Conservation (phyloP, 53 echinoderm and acorn worm species). For the Arbacia lixula region DNA sequence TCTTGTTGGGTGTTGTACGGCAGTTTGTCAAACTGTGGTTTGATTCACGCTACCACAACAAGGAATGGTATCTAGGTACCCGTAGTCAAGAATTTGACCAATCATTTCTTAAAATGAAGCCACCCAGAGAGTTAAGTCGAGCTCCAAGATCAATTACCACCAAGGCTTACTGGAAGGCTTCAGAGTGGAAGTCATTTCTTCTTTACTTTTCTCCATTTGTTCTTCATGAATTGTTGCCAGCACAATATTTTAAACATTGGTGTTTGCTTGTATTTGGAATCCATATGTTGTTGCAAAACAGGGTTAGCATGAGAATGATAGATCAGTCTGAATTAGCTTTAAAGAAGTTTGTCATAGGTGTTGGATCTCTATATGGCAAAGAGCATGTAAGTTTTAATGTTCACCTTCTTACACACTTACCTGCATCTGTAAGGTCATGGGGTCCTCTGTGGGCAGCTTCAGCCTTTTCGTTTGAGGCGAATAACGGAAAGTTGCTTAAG, state of each 20-base stretch:
- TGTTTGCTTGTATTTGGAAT: constrained; percentile 39
- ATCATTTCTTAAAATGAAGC: background rate
- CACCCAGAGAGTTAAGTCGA: background rate
- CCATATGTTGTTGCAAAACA: no score
- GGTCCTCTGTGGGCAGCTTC: no score
- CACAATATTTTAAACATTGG: constrained; percentile 48
- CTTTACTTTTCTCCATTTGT: constrained; percentile 14
- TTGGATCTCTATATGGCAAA: no score
- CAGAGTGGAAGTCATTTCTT: constrained; percentile 51
- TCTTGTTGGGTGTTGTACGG: background rate
- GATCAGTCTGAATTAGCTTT: no score
- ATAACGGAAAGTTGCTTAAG: no score
- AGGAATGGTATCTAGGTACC: background rate
- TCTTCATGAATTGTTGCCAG: constrained; percentile 20
- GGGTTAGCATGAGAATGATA: no score
- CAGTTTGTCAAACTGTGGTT: background rate
- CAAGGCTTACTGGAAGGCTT: constrained; percentile 42
- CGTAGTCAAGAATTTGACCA: background rate
- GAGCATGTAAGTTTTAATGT: no score
- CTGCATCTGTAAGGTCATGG: no score
- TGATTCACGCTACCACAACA: background rate
- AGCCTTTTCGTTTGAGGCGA: no score
- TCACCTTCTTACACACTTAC: no score
- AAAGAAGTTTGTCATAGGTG: no score
- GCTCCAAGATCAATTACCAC: background rate